Percentiles rank a stretch among this genome's conserved stretches.
Conservation (phyloP, 2,797 vertebrate species). For the Lophius americanus region DNA sequence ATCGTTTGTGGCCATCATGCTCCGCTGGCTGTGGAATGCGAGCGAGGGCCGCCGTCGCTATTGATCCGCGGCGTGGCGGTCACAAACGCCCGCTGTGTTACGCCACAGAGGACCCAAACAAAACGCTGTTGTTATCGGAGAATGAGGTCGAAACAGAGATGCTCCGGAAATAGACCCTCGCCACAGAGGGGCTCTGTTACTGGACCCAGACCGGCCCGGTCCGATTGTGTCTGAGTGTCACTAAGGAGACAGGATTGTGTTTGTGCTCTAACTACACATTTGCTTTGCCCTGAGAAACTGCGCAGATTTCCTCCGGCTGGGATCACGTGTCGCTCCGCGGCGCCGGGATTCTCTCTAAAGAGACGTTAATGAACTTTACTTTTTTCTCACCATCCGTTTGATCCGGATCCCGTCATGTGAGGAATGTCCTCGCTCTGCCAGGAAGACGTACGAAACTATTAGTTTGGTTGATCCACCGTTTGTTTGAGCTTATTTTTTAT, state of each 20-base stretch:
- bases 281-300: no score
- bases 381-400: no score
- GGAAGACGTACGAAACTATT: no score
- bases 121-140: constrained; percentile 62
- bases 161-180: constrained; percentile 38
- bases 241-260: constrained; percentile 1
- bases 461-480: no score
- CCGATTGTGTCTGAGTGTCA: constrained; percentile 16
- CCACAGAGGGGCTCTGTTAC: constrained; percentile 41
- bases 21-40: constrained; percentile 48
- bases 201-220: constrained; percentile 17
- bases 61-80: constrained; percentile 37
- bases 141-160: constrained; percentile 51
- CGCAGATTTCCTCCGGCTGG: no score
- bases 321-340: no score
- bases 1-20: constrained; percentile 71
- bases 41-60: constrained; percentile 44
- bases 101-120: constrained; percentile 55
- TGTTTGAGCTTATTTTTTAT: no score
- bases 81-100: constrained; percentile 60
- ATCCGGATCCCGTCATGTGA: no score
- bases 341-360: no score
- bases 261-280: neutral
- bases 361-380: no score
- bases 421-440: no score